These are phyloP conservation scores for Ptychobarbus kaznakovi DNA, from an alignment of 2,797 vertebrate species.

Conservation along the genomic window DNA sequence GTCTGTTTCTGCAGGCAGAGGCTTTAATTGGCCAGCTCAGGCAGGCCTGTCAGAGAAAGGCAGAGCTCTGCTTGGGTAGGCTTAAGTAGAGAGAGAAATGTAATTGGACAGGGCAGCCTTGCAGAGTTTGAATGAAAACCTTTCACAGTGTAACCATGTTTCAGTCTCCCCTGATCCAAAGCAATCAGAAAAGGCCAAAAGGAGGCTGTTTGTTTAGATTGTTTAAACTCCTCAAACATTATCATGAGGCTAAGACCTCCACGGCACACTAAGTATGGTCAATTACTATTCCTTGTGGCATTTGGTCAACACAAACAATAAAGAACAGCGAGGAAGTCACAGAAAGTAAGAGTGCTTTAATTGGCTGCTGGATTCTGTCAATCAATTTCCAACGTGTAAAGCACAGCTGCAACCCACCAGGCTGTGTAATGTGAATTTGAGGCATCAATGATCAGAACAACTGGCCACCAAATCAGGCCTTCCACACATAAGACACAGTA, in stretches of 20 bases:
- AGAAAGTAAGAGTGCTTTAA: constrained; percentile 2
- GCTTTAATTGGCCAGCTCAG: constrained; percentile 35
- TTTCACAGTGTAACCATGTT: constrained; percentile 32
- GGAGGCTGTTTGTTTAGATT: constrained; percentile 46
- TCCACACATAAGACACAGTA: not conserved
- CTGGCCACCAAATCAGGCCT: constrained; percentile 27
- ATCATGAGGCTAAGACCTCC: constrained; percentile 31
- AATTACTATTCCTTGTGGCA: constrained; percentile 8
- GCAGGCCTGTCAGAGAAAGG: constrained; percentile 1
- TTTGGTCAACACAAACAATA: not conserved
- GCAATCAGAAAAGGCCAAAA: constrained; percentile 51
- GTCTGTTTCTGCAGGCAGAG: constrained; percentile 8
- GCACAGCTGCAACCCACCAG: constrained; percentile 45
- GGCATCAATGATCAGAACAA: constrained; percentile 18
- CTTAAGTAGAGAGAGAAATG: constrained; percentile 20
- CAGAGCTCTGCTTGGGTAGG: constrained; percentile 33
- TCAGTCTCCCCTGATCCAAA: constrained; percentile 45
- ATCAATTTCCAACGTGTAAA: not conserved
- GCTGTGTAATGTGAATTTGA: constrained; percentile 41
- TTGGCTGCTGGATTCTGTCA: constrained; percentile 19
- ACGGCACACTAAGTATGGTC: not conserved
- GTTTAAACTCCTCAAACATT: constrained; percentile 42
- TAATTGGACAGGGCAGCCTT: constrained; percentile 41
- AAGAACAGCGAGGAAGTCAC: not conserved
- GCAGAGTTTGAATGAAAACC: constrained; percentile 46